Percentiles rank a stretch among this genome's conserved stretches.
Conservation (phyloP, 1,140 invertebrate species). For the Heliconius hewitsoni region DNA sequence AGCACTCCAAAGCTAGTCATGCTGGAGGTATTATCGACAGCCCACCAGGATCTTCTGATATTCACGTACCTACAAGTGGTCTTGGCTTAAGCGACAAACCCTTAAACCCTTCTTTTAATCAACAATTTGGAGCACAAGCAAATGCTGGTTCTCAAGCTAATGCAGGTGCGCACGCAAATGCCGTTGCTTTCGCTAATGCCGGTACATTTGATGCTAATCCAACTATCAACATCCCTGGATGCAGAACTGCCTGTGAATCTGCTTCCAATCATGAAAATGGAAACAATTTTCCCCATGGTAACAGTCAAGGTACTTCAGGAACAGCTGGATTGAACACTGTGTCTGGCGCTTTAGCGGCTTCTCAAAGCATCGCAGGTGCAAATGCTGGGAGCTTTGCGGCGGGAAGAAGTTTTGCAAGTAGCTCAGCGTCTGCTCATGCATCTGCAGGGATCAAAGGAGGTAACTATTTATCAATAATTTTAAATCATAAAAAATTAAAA, state of each 20-base stretch:
- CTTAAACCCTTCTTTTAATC: background rate
- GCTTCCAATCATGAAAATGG: constrained; percentile 25
- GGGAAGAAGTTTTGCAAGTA: constrained; percentile 54
- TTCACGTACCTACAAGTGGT: background rate
- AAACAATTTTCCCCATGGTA: constrained; percentile 14
- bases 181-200: constrained; percentile 42
- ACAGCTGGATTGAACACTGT: constrained; percentile 18
- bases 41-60: background rate
- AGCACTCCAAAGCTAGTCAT: constrained; percentile 26
- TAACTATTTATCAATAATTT: constrained; percentile 26
- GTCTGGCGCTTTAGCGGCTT: constrained; percentile 44
- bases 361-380: constrained; percentile 54
- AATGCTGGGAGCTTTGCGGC: constrained; percentile 46
- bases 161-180: constrained; percentile 48
- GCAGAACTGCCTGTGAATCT: constrained; percentile 43
- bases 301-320: constrained; percentile 12
- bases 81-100: background rate
- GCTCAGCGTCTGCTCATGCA: constrained; percentile 62
- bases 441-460: constrained; percentile 70
- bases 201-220: constrained; percentile 32
- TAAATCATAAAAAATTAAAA: too few relatives aligned
- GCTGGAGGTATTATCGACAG: background rate
- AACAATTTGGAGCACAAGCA: constrained; percentile 4
- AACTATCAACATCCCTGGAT: constrained; percentile 31
- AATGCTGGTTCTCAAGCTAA: constrained; percentile 17